Evolutionary conservation across 2,797 vertebrate genomes (phyloP).

Genomic region (Pachyuromys duprasi): DNA sequence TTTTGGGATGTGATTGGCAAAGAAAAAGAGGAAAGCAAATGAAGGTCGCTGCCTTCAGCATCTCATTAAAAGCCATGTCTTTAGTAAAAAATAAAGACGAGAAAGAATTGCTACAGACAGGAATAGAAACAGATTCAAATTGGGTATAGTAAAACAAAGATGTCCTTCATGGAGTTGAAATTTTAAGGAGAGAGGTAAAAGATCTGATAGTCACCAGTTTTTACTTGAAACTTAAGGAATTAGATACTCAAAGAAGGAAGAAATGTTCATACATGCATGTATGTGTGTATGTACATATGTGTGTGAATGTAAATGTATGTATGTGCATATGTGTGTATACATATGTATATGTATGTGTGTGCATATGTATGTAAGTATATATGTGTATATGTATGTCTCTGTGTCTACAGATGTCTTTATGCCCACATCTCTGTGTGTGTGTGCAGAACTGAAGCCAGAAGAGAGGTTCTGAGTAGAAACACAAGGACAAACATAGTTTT

Average conservation of each 20-base stretch:
- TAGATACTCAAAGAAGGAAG: neutral
- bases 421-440: neutral
- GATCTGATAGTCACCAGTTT: neutral
- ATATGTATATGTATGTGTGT: neutral
- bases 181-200: constrained; percentile 20
- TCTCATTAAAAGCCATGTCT: neutral
- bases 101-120: neutral
- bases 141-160: neutral
- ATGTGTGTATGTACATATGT: neutral
- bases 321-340: neutral
- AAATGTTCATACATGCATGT: too few species aligned
- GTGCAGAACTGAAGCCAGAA: neutral
- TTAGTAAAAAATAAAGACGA: neutral
- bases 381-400: neutral
- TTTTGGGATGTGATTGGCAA: neutral
- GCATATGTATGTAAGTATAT: neutral
- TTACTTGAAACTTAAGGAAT: neutral
- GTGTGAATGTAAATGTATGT: neutral
- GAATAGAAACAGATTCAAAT: neutral
- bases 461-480: neutral
- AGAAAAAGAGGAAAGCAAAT: neutral
- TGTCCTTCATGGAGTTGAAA: neutral
- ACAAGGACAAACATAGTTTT: neutral
- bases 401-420: neutral
- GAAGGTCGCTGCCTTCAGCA: neutral